Conservation (phyloP, 2,113 vertebrate species). For the Galbula dea region DNA sequence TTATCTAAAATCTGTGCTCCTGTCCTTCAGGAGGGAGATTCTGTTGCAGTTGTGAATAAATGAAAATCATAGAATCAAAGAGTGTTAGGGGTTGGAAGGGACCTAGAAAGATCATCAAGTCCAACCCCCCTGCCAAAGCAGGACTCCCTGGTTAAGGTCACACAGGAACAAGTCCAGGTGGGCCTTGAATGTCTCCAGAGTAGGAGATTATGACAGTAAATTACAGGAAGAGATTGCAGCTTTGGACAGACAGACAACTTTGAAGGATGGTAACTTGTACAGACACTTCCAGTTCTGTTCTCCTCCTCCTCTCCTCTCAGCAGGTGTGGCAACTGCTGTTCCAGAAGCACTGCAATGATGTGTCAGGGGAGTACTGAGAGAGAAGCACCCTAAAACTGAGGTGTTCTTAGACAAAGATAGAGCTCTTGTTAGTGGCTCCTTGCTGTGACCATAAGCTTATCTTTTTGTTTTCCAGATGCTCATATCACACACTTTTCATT, state of each 20-base stretch:
- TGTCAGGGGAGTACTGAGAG: not conserved
- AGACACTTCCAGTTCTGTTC: not conserved
- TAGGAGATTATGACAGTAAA: no score
- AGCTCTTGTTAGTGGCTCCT: not conserved
- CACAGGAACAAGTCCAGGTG: no score
- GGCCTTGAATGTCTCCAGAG: no score
- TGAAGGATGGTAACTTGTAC: not conserved
- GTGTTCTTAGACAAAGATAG: not conserved
- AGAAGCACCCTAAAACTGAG: not conserved
- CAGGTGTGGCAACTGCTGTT: not conserved
- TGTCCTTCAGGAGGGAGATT: not conserved
- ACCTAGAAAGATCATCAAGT: no score
- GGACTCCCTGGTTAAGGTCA: no score
- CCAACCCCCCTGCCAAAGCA: no score
- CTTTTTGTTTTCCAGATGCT: not conserved
- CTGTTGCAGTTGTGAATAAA: not conserved
- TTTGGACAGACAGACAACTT: not conserved
- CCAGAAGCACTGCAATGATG: not conserved
- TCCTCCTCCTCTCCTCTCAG: not conserved
- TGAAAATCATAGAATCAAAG: no score
- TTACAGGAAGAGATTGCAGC: not conserved
- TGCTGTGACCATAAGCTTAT: not conserved
- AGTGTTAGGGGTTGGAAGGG: no score
- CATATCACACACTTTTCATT: fast-evolving
- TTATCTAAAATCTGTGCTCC: not conserved